These are phyloP conservation scores for Gallinago jamesoni DNA, from an alignment of 2,113 vertebrate species.

Conservation along the genomic window DNA sequence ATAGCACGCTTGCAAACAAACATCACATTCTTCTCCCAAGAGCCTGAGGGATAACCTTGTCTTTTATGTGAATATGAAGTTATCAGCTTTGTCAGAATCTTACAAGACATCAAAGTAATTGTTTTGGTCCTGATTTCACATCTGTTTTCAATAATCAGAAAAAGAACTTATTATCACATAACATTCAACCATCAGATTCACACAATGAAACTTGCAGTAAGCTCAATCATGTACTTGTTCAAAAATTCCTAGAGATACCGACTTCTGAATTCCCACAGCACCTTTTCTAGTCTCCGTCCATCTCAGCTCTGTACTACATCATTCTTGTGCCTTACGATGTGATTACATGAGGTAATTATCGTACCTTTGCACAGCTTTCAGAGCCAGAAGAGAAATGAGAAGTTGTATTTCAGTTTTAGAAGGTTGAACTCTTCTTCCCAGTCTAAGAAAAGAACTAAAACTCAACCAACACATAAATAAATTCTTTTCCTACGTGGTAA, in stretches of 20 bases:
- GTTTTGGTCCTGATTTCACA: neutral
- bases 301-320: neutral
- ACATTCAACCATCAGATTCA: neutral
- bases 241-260: neutral
- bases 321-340: neutral
- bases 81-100: neutral
- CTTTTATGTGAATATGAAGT: neutral
- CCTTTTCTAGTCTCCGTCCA: neutral
- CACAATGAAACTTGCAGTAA: neutral
- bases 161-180: neutral
- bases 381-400: neutral
- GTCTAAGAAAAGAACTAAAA: neutral
- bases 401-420: neutral
- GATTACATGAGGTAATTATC: neutral
- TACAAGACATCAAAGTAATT: neutral
- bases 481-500: neutral
- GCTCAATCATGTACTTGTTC: neutral
- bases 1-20: neutral
- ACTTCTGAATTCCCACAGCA: neutral
- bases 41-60: neutral
- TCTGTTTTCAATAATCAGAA: neutral
- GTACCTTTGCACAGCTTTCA: neutral
- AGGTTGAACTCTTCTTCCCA: neutral
- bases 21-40: neutral
- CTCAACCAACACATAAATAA: neutral